Evolutionary conservation across 2,113 vertebrate genomes (phyloP).

Genomic region (Capreolus pygargus): DNA sequence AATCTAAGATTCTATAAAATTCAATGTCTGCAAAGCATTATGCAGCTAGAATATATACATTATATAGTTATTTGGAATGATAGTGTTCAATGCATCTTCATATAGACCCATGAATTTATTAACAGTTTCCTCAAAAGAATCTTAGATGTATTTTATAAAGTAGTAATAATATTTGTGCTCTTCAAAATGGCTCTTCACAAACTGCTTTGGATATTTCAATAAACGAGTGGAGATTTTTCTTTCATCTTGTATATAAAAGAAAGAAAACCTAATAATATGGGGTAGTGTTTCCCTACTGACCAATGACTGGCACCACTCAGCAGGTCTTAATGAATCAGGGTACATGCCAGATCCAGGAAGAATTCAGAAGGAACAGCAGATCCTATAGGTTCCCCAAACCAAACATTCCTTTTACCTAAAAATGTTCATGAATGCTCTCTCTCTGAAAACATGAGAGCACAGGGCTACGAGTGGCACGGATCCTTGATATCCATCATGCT

Average conservation of each 20-base stretch:
- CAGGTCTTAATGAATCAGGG: background rate
- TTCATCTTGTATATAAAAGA: conserved; percentile 12
- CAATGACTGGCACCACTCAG: background rate
- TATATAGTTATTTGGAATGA: conserved; percentile 1
- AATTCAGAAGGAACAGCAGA: background rate
- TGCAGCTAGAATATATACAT: background rate
- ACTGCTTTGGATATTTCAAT: conserved; percentile 3
- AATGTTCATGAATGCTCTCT: background rate
- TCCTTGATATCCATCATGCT: background rate
- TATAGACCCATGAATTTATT: background rate
- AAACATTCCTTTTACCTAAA: background rate
- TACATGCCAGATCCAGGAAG: background rate
- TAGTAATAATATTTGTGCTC: background rate
- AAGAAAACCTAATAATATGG: background rate
- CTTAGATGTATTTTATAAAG: background rate
- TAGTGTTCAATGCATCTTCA: background rate
- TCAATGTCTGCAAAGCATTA: conserved; percentile 22
- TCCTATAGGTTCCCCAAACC: background rate
- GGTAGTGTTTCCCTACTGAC: background rate
- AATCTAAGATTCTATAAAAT: conserved; percentile 16
- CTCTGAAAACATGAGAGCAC: background rate
- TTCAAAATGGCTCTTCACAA: conserved; percentile 30
- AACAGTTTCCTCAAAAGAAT: conserved; percentile 34
- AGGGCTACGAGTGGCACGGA: background rate
- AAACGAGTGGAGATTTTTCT: background rate